These are phyloP conservation scores for Drosophila recens DNA, from an alignment of 2,888 invertebrate genomes.

Conservation along the genomic window DNA sequence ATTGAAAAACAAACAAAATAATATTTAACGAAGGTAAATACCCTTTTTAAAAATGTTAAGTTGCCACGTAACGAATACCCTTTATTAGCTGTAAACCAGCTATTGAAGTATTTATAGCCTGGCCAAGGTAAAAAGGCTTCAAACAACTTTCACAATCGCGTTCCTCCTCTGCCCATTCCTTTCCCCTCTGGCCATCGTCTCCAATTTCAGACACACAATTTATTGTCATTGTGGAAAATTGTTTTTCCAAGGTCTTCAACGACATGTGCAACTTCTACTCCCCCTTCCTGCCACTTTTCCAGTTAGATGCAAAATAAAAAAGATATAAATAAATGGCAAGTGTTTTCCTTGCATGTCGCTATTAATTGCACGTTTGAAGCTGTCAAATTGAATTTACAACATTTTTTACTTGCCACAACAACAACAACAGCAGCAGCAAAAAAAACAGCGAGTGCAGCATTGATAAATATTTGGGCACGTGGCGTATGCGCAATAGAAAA, in stretches of 20 bases:
- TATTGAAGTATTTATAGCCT: constrained; percentile 27
- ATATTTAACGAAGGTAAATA: not conserved
- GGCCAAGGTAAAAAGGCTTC: constrained; percentile 19
- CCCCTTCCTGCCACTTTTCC: constrained; percentile 1
- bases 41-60: not conserved
- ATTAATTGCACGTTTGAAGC: constrained; percentile 50
- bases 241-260: constrained; percentile 56
- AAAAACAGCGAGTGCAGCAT: not conserved
- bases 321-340: constrained; percentile 23
- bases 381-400: constrained; percentile 52
- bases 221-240: constrained; percentile 59
- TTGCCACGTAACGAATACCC: not conserved
- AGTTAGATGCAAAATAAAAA: constrained; percentile 26
- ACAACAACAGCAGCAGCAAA: not conserved
- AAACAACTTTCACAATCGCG: constrained; percentile 41
- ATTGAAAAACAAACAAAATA: constrained; percentile 20
- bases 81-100: constrained; percentile 1
- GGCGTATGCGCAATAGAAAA: constrained; percentile 39
- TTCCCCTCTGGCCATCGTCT: too few species aligned
- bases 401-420: constrained; percentile 36
- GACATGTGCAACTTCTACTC: constrained; percentile 15
- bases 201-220: constrained; percentile 37
- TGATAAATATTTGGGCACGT: constrained; percentile 25
- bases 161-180: not conserved
- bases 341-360: constrained; percentile 39